Evolutionary conservation across 37 sponge, comb jelly and placozoan genomes (phyloP).

Genomic region (Axinella damicornis): DNA sequence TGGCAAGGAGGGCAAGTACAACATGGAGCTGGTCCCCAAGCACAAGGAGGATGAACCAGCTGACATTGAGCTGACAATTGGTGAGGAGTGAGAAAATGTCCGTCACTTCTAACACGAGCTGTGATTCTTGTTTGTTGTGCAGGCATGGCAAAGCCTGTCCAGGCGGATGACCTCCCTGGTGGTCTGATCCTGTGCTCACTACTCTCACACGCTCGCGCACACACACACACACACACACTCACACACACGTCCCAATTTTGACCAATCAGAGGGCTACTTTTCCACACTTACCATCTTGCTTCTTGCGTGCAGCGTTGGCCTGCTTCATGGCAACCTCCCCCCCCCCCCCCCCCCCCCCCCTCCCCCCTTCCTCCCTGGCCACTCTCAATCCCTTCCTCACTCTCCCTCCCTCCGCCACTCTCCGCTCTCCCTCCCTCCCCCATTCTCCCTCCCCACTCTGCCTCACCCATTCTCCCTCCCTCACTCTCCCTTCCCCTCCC

Average conservation of each 20-base stretch:
- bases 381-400: too few relatives aligned
- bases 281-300: too few relatives aligned
- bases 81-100: conserved; percentile 27
- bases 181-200: conserved; percentile 47
- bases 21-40: conserved; percentile 73
- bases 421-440: not conserved
- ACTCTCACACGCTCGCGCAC: too few relatives aligned
- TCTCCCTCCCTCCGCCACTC: too few relatives aligned
- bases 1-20: conserved; percentile 90
- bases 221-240: not conserved
- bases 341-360: too few relatives aligned
- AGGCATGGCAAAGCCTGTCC: conserved; percentile 30
- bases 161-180: conserved; percentile 39
- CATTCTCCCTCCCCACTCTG: not conserved
- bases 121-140: not conserved
- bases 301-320: too few relatives aligned
- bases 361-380: too few relatives aligned
- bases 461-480: not conserved
- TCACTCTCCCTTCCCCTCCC: not conserved
- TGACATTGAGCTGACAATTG: conserved; percentile 53
- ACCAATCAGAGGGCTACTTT: too few relatives aligned
- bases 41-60: conserved; percentile 39
- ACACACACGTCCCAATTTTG: too few relatives aligned
- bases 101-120: too few relatives aligned
- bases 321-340: too few relatives aligned